Evolutionary conservation across 2,113 vertebrate genomes (phyloP), one percentile per base, ranked within the genome.

Genomic region (Zosterops hypoxanthus): DNA sequence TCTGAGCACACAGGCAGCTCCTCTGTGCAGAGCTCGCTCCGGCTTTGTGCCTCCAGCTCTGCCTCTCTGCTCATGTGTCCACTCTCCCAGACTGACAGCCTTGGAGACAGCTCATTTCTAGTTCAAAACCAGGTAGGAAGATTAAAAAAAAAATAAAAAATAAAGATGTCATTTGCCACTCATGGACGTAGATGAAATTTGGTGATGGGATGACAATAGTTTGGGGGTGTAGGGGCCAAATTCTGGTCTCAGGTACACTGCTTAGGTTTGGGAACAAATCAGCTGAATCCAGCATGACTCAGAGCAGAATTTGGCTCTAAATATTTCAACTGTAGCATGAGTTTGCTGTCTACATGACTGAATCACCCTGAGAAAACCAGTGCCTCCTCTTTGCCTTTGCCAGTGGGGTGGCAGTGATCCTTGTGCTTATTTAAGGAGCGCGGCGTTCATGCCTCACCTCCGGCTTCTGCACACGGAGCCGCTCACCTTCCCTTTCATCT

Each of bases 301-400:
- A 87, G 65, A 92, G 83, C 41, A 89, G 89, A 65, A 85, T 82
- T 75, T 95, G 91, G 57, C 91, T 91, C 50, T 36, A 61, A 85
- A 82, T 50, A 69, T 79, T 89, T 87, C 49, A 87, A 82, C 77
- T 42, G 57, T 11, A 84, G 80, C 88, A 76, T 89, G 92, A 91
- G 84, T 85, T 94, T 85, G 57, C 42, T 95, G 93, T 95, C 91
- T 86, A 91, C 91, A 92, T 87, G 94, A 94, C 57, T 96, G 95
- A 71, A 65, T 7, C 0, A 93, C 95, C 96, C 53, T 82, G 46
- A 94, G 96, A 95, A 31, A 92, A 65, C n/a, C 77, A 29, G 81
- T 53, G 86, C 66, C 91, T 92, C 86, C 89, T 91, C 89, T 95
- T 61, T 91, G 96, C 60, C 92, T 92, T 97, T 96, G 95, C 94